Conservation (phyloP, 2,888 invertebrate genomes). For the Parapristionchus giblindavisi region DNA sequence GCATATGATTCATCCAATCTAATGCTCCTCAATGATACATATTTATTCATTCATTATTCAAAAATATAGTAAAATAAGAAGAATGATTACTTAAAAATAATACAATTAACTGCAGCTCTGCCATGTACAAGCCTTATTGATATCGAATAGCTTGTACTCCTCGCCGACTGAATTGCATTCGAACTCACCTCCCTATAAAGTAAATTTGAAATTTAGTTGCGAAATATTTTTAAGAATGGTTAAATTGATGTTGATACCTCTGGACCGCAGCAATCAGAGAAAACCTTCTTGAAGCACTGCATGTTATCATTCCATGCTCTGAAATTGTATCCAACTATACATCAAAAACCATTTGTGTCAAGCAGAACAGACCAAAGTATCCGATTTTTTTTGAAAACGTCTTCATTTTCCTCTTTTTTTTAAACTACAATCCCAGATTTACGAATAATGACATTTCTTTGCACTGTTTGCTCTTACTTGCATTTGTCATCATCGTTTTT, state of each 20-base stretch:
- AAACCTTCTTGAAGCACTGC: conserved; percentile 14
- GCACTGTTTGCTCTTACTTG: neutral
- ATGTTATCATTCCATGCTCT: conserved; percentile 8
- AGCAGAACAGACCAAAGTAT: too few species aligned
- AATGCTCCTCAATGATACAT: too few species aligned
- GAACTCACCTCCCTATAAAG: conserved; percentile 13
- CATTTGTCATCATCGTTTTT: neutral
- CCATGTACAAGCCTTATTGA: too few species aligned
- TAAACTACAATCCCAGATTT: too few species aligned
- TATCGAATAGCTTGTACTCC: conserved; percentile 17
- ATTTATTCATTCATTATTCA: too few species aligned
- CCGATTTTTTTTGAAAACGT: too few species aligned
- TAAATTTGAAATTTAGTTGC: neutral
- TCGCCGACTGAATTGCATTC: conserved; percentile 19
- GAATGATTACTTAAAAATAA: too few species aligned
- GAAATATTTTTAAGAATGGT: neutral
- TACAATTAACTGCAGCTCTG: too few species aligned
- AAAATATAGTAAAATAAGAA: too few species aligned
- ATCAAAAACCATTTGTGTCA: neutral
- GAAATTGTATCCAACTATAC: neutral
- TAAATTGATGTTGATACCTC: neutral
- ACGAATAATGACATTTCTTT: too few species aligned
- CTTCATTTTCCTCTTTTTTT: too few species aligned
- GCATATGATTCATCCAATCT: too few species aligned
- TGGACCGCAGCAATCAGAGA: conserved; percentile 7